phyloP scores from a whole-genome alignment of 1,140 invertebrate species.

The Trachymyrmex septentrionalis region DNA sequence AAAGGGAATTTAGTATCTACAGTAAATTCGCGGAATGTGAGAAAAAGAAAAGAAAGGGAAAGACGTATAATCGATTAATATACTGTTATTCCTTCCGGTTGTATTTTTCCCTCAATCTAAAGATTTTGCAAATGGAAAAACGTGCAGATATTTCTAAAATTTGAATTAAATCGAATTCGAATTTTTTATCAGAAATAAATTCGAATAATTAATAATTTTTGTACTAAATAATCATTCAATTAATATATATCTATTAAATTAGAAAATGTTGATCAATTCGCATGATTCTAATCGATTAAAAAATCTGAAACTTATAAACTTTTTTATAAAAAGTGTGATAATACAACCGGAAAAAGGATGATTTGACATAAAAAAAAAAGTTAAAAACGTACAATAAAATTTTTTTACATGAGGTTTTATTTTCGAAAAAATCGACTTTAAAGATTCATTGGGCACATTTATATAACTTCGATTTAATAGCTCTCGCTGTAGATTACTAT shows the following conservation, averaged over 20 bases:
- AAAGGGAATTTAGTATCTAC: background rate
- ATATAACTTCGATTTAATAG: too few relatives aligned
- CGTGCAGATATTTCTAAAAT: background rate
- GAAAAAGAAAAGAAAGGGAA: background rate
- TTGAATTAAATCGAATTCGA: background rate
- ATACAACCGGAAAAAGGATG: too few relatives aligned
- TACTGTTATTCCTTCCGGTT: background rate
- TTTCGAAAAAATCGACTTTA: too few relatives aligned
- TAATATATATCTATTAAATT: background rate
- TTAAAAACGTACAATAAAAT: too few relatives aligned
- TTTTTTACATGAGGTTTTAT: too few relatives aligned
- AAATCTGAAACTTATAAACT: background rate
- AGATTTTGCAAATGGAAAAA: background rate
- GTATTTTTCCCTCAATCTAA: background rate
- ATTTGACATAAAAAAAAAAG: too few relatives aligned
- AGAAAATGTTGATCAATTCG: background rate
- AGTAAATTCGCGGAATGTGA: background rate
- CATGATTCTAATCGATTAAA: background rate
- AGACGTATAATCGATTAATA: background rate
- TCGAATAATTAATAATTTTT: background rate
- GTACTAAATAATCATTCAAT: background rate
- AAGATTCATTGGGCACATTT: too few relatives aligned
- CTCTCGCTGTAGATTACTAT: too few relatives aligned
- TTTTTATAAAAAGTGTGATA: too few relatives aligned
- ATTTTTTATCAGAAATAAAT: background rate